phyloP scores from a whole-genome alignment of 1,140 invertebrate genomes.

The Holotrichia oblita region DNA sequence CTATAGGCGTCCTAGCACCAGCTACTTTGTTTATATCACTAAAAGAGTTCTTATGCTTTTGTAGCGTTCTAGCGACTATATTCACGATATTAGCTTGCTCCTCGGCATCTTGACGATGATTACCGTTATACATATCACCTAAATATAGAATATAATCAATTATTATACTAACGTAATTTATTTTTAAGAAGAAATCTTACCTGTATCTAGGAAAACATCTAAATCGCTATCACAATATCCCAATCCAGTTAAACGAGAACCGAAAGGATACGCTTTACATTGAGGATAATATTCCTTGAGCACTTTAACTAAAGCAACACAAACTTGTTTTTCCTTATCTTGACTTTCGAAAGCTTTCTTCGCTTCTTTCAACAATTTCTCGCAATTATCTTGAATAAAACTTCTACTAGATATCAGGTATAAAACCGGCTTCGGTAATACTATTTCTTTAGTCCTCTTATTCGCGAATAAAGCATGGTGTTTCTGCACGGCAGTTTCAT shows the following conservation, averaged over 20 bases:
- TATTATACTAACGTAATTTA: too few species aligned
- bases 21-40: conserved; percentile 57
- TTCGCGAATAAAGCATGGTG: neutral
- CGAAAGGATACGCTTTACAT: conserved; percentile 61
- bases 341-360: neutral
- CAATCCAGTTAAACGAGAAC: conserved; percentile 64
- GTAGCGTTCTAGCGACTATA: conserved; percentile 48
- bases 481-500: neutral
- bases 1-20: conserved; percentile 66
- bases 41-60: conserved; percentile 50
- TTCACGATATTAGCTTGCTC: conserved; percentile 54
- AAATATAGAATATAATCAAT: too few species aligned
- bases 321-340: conserved; percentile 48
- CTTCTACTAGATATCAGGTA: neutral
- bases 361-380: neutral
- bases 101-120: conserved; percentile 52
- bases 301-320: conserved; percentile 47
- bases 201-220: conserved; percentile 65
- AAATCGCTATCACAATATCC: conserved; percentile 59
- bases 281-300: conserved; percentile 45
- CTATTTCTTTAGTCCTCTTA: neutral
- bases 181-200: too few species aligned
- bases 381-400: neutral
- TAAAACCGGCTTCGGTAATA: neutral
- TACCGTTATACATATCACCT: conserved; percentile 43